Evolutionary conservation across 53 echinoderm and acorn worm genomes (phyloP).

Genomic region (Henricia sp.): DNA sequence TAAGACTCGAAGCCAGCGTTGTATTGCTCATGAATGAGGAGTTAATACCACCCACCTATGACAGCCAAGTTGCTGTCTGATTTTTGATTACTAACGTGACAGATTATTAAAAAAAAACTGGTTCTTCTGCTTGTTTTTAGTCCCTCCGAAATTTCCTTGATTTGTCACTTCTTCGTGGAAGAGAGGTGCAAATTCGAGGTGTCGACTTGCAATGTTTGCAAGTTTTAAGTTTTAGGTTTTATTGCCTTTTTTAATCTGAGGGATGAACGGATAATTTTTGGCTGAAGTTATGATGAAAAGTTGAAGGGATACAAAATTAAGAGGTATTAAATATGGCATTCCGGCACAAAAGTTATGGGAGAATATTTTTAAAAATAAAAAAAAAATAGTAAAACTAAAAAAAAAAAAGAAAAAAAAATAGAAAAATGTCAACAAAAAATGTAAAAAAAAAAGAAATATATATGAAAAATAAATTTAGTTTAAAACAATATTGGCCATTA

Average conservation of each 20-base stretch:
- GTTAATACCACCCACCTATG: not conserved
- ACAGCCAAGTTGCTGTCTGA: not conserved
- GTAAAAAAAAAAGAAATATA: conserved; percentile 56
- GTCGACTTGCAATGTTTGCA: conserved; percentile 30
- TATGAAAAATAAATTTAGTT: conserved; percentile 63
- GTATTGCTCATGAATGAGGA: not conserved
- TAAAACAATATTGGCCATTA: conserved; percentile 72
- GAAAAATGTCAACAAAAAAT: conserved; percentile 44
- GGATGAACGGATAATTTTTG: conserved; percentile 50
- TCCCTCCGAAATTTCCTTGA: conserved; percentile 45
- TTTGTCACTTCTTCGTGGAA: not conserved
- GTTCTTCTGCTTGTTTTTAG: conserved; percentile 66
- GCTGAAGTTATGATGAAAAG: conserved; percentile 63
- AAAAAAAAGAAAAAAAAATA: conserved; percentile 17
- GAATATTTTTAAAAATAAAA: conserved; percentile 30
- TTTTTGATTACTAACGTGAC: not conserved
- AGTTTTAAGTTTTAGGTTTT: conserved; percentile 41
- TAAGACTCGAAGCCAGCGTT: not conserved
- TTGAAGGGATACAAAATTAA: conserved; percentile 48
- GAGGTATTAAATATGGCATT: conserved; percentile 59
- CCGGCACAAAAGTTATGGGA: conserved; percentile 63
- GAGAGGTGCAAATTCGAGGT: conserved; percentile 48
- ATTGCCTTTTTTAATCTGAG: conserved; percentile 30
- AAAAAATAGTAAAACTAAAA: conserved; percentile 31
- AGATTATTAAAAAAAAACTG: conserved; percentile 8